These are phyloP conservation scores for Drosophila erecta DNA, from an alignment of 1,140 invertebrate species.

Conservation along the genomic window DNA sequence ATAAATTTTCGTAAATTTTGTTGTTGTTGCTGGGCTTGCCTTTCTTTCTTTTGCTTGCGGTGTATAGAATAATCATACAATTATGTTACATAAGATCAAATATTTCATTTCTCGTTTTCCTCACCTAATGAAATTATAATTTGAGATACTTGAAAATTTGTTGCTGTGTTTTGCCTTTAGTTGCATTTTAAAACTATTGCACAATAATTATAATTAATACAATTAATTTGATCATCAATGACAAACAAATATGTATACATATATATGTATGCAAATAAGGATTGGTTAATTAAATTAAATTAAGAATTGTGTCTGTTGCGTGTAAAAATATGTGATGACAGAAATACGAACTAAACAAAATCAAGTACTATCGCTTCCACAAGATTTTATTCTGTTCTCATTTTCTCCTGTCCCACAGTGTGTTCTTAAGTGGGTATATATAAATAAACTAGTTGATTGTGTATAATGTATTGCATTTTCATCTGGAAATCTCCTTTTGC, in stretches of 20 bases:
- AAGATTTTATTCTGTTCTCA: constrained; percentile 3
- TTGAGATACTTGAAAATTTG: constrained; percentile 69
- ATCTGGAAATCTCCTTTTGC: not conserved
- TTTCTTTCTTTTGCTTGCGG: constrained; percentile 3
- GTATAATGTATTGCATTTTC: constrained; percentile 39
- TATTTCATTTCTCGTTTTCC: constrained; percentile 19
- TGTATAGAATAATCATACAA: constrained; percentile 45
- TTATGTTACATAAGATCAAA: constrained; percentile 50
- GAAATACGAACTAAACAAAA: constrained; percentile 43
- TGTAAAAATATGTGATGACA: constrained; percentile 23
- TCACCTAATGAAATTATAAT: constrained; percentile 67
- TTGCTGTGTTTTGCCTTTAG: constrained; percentile 52
- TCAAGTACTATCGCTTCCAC: constrained; percentile 32
- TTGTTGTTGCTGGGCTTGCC: constrained; percentile 26
- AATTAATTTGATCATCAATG: constrained; percentile 59
- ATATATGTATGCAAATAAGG: constrained; percentile 40
- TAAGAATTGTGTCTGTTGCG: constrained; percentile 41
- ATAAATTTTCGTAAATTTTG: constrained; percentile 24
- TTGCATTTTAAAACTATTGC: constrained; percentile 80
- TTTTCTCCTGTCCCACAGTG: constrained; percentile 4
- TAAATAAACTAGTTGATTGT: constrained; percentile 52
- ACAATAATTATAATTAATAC: constrained; percentile 75
- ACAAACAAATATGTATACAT: constrained; percentile 55
- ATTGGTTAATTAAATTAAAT: constrained; percentile 43
- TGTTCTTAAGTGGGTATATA: constrained; percentile 7